Percentiles rank a stretch among this genome's conserved stretches.
These are phyloP conservation scores for Apotomis turbidana DNA, from an alignment of 2,888 invertebrate species.

Conservation along the genomic window DNA sequence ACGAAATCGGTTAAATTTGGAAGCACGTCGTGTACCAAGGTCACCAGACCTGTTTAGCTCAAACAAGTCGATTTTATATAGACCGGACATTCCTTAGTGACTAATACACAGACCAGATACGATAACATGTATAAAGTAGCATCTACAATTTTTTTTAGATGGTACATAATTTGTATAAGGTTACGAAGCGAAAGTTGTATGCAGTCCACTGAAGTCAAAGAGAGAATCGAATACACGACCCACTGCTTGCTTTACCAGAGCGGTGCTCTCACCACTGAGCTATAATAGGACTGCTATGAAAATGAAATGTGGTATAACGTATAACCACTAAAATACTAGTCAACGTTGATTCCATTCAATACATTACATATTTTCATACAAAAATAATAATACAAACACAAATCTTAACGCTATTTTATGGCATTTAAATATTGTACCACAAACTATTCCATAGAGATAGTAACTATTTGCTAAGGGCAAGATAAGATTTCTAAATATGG, in stretches of 20 bases:
- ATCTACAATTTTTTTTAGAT: not conserved
- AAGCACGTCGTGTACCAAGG: conserved; percentile 61
- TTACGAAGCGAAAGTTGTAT: no score
- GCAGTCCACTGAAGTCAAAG: no score
- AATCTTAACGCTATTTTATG: conserved; percentile 45
- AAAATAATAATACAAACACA: conserved; percentile 12
- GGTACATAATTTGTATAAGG: no score
- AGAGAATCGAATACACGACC: no score
- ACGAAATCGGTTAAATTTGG: conserved; percentile 50
- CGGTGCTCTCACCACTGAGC: no score
- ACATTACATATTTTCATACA: not conserved
- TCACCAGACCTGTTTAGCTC: conserved; percentile 59
- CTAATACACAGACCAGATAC: conserved; percentile 24
- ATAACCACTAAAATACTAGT: no score
- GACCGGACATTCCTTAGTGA: conserved; percentile 20
- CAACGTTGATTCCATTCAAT: no score
- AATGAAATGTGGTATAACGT: no score
- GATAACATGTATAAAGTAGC: conserved; percentile 9
- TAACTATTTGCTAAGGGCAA: conserved; percentile 45
- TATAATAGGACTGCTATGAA: no score
- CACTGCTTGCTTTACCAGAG: no score
- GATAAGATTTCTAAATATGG: conserved; percentile 54
- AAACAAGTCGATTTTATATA: conserved; percentile 29
- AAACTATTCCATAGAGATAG: conserved; percentile 44
- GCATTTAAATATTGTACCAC: conserved; percentile 45